Percentiles rank a stretch among this genome's conserved stretches.
phyloP scores from a whole-genome alignment of 1,140 invertebrate genomes.

The Leptestheria dahalacensis region DNA sequence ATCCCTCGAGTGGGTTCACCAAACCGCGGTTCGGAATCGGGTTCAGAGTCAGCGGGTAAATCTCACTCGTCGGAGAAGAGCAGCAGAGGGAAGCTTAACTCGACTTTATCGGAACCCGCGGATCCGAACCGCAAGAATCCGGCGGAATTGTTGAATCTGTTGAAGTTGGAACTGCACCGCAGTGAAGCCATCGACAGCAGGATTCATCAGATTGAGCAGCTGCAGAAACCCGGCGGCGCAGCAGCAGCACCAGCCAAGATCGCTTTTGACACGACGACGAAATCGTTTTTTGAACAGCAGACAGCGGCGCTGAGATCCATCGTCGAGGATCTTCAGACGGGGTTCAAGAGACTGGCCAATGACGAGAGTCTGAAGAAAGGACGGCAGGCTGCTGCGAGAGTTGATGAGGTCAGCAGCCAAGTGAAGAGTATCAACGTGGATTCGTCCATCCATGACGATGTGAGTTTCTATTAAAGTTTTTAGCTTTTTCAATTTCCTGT shows the following conservation, averaged over 20 bases:
- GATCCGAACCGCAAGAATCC: not conserved
- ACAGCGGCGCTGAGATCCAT: constrained; percentile 3
- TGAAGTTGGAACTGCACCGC: not conserved
- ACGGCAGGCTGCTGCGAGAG: constrained; percentile 1
- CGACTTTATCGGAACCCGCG: not conserved
- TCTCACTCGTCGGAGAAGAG: not conserved
- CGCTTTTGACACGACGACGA: not conserved
- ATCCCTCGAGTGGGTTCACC: constrained; percentile 6
- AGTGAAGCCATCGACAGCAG: not conserved
- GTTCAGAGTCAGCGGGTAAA: not conserved
- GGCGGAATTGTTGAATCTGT: not conserved
- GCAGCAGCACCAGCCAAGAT: not conserved
- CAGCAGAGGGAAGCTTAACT: not conserved
- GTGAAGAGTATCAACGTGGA: not conserved
- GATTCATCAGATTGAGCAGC: not conserved
- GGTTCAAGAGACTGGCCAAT: not conserved
- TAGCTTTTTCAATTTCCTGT: too few relatives aligned
- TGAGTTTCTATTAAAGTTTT: not conserved
- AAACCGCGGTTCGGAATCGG: not conserved
- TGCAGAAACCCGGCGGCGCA: not conserved
- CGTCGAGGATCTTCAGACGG: not conserved
- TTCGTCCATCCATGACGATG: not conserved
- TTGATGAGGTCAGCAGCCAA: not conserved
- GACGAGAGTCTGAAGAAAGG: not conserved
- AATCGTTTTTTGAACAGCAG: not conserved